A percentile compares a stretch with the other conserved stretches of the same genome.
phyloP scores from a whole-genome alignment of 2,888 invertebrate genomes.

The Chrysotoxum bicinctum region DNA sequence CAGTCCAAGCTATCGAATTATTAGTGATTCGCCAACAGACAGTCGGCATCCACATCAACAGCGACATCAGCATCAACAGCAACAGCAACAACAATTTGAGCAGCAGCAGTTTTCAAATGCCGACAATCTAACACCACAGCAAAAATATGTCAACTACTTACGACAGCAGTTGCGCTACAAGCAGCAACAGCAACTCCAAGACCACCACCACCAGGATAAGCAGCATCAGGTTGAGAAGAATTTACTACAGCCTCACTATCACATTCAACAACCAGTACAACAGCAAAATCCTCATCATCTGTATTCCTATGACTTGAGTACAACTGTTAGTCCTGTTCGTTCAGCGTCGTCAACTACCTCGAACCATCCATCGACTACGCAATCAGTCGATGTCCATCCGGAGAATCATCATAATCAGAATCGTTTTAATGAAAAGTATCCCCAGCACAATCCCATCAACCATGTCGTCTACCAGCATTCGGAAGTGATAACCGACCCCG shows the following conservation, averaged over 20 bases:
- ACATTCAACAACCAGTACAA: slow-evolving; percentile 59
- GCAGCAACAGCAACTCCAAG: slow-evolving; percentile 73
- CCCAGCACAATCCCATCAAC: slow-evolving; percentile 75
- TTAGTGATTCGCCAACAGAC: slow-evolving; percentile 50
- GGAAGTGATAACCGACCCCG: slow-evolving; percentile 63
- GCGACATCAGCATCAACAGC: slow-evolving; percentile 62
- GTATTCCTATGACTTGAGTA: slow-evolving; percentile 73
- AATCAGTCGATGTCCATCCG: slow-evolving; percentile 47
- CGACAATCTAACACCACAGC: slow-evolving; percentile 79
- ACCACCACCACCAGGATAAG: slow-evolving; percentile 63
- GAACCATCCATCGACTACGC: slow-evolving; percentile 68
- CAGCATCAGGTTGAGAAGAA: slow-evolving; percentile 68
- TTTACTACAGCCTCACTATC: slow-evolving; percentile 66
- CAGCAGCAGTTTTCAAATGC: slow-evolving; percentile 73
- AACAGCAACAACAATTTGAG: slow-evolving; percentile 40
- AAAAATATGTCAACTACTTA: slow-evolving; percentile 80
- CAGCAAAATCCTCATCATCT: slow-evolving; percentile 48
- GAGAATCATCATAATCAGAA: slow-evolving; percentile 60
- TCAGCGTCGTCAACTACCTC: slow-evolving; percentile 27
- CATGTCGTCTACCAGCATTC: slow-evolving; percentile 75
- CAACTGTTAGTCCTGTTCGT: slow-evolving; percentile 72
- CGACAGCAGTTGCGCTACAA: slow-evolving; percentile 78
- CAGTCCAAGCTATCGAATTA: slow-evolving; percentile 58
- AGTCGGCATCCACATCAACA: slow-evolving; percentile 75
- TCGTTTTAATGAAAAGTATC: slow-evolving; percentile 73